Conservation (phyloP, 1,140 invertebrate species). For the Meloidogyne hapla region DNA sequence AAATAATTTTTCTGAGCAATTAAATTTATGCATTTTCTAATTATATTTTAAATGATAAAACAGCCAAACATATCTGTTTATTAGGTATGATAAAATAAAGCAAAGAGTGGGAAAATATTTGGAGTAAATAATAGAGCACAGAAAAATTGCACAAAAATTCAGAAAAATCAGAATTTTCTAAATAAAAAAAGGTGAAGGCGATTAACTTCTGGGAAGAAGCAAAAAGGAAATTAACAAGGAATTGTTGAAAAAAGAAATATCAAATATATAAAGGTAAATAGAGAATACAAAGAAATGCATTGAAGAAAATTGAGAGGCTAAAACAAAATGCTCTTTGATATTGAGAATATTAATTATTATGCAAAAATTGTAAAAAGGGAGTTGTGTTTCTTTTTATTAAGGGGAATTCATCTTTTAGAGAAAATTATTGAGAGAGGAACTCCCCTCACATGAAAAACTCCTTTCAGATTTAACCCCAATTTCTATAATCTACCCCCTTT, state of each 20-base stretch:
- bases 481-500: too few relatives aligned
- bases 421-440: too few relatives aligned
- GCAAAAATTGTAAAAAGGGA: neutral
- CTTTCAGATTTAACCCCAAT: too few relatives aligned
- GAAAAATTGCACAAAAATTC: neutral
- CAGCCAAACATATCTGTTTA: neutral
- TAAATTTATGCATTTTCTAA: slow-evolving; percentile 6
- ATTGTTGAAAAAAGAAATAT: neutral
- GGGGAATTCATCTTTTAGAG: too few relatives aligned
- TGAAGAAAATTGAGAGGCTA: neutral
- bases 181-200: neutral
- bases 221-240: neutral
- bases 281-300: neutral
- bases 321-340: neutral
- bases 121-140: neutral
- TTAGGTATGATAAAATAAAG: slow-evolving; percentile 6
- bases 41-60: neutral
- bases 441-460: too few relatives aligned
- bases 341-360: neutral
- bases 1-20: neutral
- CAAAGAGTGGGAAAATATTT: neutral
- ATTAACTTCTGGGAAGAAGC: neutral
- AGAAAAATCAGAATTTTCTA: neutral
- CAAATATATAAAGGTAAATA: neutral
- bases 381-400: neutral